phyloP scores from a whole-genome alignment of 2,888 invertebrate species.

The Scaeva pyrastri region DNA sequence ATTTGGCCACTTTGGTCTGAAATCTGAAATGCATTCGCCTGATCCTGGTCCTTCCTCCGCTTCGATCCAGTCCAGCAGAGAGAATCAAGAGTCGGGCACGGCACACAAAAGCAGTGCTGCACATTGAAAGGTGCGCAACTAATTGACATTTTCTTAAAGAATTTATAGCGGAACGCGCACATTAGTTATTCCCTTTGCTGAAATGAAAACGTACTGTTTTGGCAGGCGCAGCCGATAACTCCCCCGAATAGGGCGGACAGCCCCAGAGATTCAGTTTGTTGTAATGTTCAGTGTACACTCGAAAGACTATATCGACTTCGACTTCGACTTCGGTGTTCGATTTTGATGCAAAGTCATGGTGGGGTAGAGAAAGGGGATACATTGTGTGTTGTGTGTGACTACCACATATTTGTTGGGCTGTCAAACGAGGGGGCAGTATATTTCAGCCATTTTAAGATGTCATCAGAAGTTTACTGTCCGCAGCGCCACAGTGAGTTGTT shows the following conservation, averaged over 20 bases:
- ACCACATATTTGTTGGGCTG: slow-evolving; percentile 63
- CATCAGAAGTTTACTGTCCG: slow-evolving; percentile 73
- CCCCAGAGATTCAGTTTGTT: not conserved
- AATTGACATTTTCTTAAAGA: slow-evolving; percentile 83
- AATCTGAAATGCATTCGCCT: slow-evolving; percentile 48
- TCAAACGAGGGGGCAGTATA: slow-evolving; percentile 11
- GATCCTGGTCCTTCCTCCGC: not conserved
- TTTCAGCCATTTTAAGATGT: slow-evolving; percentile 65
- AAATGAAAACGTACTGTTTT: slow-evolving; percentile 80
- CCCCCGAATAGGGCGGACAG: slow-evolving; percentile 74
- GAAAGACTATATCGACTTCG: not conserved
- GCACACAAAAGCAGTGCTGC: slow-evolving; percentile 37
- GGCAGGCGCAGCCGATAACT: slow-evolving; percentile 69
- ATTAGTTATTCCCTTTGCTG: slow-evolving; percentile 83
- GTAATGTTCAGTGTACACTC: not conserved
- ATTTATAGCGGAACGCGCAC: slow-evolving; percentile 83
- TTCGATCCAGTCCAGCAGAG: not conserved
- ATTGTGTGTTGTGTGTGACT: slow-evolving; percentile 34
- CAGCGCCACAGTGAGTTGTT: slow-evolving; percentile 60
- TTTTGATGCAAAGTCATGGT: not conserved
- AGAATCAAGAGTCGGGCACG: not conserved
- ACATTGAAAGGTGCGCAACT: slow-evolving; percentile 78
- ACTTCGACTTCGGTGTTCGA: not conserved
- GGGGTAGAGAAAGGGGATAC: not conserved
- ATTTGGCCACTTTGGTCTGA: slow-evolving; percentile 68